These are phyloP conservation scores for Conchocele bisecta DNA, from an alignment of 2,888 invertebrate genomes.

Conservation along the genomic window DNA sequence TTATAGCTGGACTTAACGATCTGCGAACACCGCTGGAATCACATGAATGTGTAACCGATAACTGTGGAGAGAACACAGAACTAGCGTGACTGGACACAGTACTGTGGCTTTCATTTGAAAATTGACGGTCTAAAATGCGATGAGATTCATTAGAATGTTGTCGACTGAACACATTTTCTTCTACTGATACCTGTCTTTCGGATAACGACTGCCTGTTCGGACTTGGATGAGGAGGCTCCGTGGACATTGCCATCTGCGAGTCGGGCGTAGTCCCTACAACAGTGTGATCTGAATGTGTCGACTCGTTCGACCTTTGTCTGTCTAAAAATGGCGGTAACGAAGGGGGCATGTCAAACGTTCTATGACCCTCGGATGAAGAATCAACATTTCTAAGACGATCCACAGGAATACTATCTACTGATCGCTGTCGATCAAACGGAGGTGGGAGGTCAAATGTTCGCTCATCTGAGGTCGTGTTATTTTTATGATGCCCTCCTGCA, in stretches of 20 bases:
- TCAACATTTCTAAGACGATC: slow-evolving; percentile 42
- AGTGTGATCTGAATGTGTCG: slow-evolving; percentile 2
- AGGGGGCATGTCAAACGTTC: slow-evolving; percentile 51
- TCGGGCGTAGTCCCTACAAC: not conserved
- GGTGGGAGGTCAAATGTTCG: slow-evolving; percentile 37
- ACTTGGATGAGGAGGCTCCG: not conserved
- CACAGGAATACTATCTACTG: slow-evolving; percentile 54
- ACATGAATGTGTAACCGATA: not conserved
- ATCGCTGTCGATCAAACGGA: slow-evolving; percentile 42
- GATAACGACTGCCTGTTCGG: not conserved
- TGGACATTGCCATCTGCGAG: not conserved
- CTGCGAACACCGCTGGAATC: slow-evolving; percentile 28
- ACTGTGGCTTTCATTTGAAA: slow-evolving; percentile 47
- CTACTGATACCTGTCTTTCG: slow-evolving; percentile 1
- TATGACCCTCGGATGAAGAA: slow-evolving; percentile 19
- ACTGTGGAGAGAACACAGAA: not conserved
- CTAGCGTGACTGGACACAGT: not conserved
- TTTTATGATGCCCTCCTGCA: slow-evolving; percentile 15
- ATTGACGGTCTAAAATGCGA: slow-evolving; percentile 44
- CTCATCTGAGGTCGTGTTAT: slow-evolving; percentile 16
- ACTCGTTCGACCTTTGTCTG: slow-evolving; percentile 30
- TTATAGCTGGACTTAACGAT: slow-evolving; percentile 48
- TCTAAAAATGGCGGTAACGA: slow-evolving; percentile 47
- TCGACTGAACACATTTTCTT: slow-evolving; percentile 21
- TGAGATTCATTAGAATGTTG: slow-evolving; percentile 43